Conservation (phyloP, 2,888 invertebrate species). For the Eupithecia exiguata region DNA sequence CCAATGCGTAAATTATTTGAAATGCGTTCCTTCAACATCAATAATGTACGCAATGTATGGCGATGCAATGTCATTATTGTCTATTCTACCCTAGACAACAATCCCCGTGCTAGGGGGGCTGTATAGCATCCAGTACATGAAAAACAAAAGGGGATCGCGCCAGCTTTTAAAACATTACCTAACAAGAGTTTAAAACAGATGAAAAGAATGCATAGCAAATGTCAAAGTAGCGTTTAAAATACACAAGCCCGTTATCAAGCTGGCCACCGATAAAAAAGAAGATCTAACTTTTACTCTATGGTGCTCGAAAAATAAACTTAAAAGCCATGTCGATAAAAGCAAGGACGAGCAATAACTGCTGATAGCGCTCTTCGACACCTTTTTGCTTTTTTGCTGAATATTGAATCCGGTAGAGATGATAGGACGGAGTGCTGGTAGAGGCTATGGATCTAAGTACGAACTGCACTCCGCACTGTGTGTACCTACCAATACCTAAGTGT, state of each 20-base stretch:
- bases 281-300: slow-evolving; percentile 12
- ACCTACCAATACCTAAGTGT: background rate
- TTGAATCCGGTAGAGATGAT: slow-evolving; percentile 62
- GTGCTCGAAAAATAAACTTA: slow-evolving; percentile 30
- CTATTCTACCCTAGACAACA: too few relatives aligned
- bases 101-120: too few relatives aligned
- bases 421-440: slow-evolving; percentile 10
- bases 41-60: too few relatives aligned
- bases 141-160: too few relatives aligned
- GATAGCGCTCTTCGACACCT: slow-evolving; percentile 53
- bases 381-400: slow-evolving; percentile 72
- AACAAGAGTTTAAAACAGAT: background rate
- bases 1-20: too few relatives aligned
- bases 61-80: too few relatives aligned
- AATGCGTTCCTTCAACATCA: too few relatives aligned
- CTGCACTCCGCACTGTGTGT: slow-evolving; percentile 8
- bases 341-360: slow-evolving; percentile 40
- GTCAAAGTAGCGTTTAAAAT: background rate
- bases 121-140: too few relatives aligned
- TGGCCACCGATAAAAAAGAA: slow-evolving; percentile 12
- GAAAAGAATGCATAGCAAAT: background rate
- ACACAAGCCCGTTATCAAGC: background rate
- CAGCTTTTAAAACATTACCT: too few relatives aligned
- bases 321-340: slow-evolving; percentile 40
- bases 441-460: slow-evolving; percentile 21